Base-by-base conservation (phyloP, 2,797 vertebrate species). In the Euthynnus affinis region DNA sequence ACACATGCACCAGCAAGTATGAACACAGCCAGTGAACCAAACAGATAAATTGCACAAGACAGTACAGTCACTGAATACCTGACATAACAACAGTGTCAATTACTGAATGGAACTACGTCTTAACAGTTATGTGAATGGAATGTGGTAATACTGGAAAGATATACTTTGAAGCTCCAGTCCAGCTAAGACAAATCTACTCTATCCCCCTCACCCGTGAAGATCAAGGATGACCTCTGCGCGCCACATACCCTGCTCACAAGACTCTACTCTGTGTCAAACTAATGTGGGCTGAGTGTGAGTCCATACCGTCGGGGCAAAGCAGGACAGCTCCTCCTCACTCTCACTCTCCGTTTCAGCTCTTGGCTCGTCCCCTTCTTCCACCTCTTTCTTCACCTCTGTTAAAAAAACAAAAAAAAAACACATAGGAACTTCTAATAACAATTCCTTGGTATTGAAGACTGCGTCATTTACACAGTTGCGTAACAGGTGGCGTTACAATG, bases 261-360 rank as follows among this genome's bases (percentile, higher is more conserved):
- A 17, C 8, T 4, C 10, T 9, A 20, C 20, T 29, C 12, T 44
- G 4, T 14, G 42, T 25, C 25, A 6, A 32, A 7, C 17, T 13
- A 10, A 37, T 20, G 23, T 10, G 5, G 18, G 22, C 25, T 25
- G 2, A 34, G n/a, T 55, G 56, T 29, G 55, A 46, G n/a, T 29
- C 10, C 81, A 66, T 91, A 96, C 96, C 79, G 98, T 96, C 0
- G 97, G 95, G 57, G 97, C 97, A 82, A 98, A 98, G 78, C 97
- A 97, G 5, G 97, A 99, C 63, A 99, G 95, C 88, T 99, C 98
- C 76, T 98, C 97, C 84, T 96, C 96, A 0, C 96, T 96, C 51
- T 99, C 98, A 0, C 98, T 99, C 91, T 99, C 98, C 0, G 98
- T 99, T 89, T 99, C 98, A 0, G 97, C 98, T 81, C 96, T 94